A percentile compares a stretch with the other conserved stretches of the same genome.
phyloP scores from a whole-genome alignment of 2,797 vertebrate species.

The Phoebastria nigripes region DNA sequence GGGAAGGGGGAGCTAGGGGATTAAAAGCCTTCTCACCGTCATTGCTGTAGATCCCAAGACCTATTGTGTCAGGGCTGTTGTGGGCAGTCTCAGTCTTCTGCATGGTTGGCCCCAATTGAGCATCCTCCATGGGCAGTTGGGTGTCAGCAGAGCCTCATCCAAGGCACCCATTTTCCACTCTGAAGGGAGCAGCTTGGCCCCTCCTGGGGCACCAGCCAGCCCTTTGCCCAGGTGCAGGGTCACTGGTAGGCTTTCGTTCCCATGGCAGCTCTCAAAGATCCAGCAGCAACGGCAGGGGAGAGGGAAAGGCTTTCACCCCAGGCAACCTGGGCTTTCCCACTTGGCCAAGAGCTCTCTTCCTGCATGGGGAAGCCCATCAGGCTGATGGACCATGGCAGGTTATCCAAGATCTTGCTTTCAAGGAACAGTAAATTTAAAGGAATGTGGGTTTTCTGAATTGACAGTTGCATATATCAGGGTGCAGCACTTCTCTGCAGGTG shows the following conservation, averaged over 20 bases:
- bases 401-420: not conserved
- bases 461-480: not conserved
- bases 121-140: not conserved
- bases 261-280: not conserved
- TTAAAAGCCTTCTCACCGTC: not conserved
- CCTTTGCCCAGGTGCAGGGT: not conserved
- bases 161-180: not conserved
- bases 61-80: not conserved
- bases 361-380: not conserved
- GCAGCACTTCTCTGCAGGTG: not conserved
- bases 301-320: not conserved
- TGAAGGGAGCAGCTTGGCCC: not conserved
- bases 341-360: not conserved
- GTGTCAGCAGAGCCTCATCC: not conserved
- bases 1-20: not conserved
- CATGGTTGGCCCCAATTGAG: not conserved
- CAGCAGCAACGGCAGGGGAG: not conserved
- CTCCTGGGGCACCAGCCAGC: not conserved
- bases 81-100: not conserved
- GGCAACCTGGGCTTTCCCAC: not conserved
- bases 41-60: not conserved
- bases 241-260: not conserved
- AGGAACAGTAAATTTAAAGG: not conserved
- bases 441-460: not conserved
- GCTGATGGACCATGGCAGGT: not conserved